Conservation (phyloP, 1,140 invertebrate species). For the Euglossa dilemma region DNA sequence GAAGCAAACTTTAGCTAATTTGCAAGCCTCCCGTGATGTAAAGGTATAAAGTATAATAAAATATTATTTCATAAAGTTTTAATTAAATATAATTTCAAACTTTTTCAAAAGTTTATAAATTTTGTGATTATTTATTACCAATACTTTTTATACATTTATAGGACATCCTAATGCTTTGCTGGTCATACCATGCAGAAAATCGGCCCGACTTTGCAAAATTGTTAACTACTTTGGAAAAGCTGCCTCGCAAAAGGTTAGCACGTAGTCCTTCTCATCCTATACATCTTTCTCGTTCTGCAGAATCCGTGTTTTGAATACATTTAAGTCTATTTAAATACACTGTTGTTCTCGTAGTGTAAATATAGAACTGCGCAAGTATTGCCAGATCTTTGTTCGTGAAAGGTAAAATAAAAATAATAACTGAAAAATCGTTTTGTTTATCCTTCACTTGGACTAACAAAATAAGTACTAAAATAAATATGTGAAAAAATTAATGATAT, state of each 20-base stretch:
- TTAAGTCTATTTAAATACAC: conserved; percentile 76
- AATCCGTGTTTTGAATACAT: conserved; percentile 92
- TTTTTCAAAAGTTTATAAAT: conserved; percentile 42
- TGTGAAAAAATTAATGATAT: conserved; percentile 36
- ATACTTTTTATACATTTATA: conserved; percentile 80
- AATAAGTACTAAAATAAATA: conserved; percentile 27
- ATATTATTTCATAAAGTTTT: conserved; percentile 30
- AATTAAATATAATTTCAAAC: background rate
- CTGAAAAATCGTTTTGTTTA: conserved; percentile 61
- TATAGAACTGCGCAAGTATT: conserved; percentile 75
- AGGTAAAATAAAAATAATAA: conserved; percentile 70
- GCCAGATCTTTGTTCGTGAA: conserved; percentile 77
- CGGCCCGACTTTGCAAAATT: conserved; percentile 95
- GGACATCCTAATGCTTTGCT: conserved; percentile 98
- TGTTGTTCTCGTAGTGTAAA: conserved; percentile 79
- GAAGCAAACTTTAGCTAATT: conserved; percentile 96
- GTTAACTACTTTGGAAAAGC: conserved; percentile 92
- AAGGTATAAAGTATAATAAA: conserved; percentile 86
- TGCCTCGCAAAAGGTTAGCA: conserved; percentile 96
- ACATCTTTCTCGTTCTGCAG: conserved; percentile 94
- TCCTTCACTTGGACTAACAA: conserved; percentile 20
- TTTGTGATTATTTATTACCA: background rate
- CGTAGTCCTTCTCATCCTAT: conserved; percentile 98
- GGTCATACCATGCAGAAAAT: conserved; percentile 92
- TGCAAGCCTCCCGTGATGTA: conserved; percentile 97